A percentile compares a stretch with the other conserved stretches of the same genome.
Conservation (phyloP, 1,140 invertebrate genomes). For the Neotoxoptera formosana region DNA sequence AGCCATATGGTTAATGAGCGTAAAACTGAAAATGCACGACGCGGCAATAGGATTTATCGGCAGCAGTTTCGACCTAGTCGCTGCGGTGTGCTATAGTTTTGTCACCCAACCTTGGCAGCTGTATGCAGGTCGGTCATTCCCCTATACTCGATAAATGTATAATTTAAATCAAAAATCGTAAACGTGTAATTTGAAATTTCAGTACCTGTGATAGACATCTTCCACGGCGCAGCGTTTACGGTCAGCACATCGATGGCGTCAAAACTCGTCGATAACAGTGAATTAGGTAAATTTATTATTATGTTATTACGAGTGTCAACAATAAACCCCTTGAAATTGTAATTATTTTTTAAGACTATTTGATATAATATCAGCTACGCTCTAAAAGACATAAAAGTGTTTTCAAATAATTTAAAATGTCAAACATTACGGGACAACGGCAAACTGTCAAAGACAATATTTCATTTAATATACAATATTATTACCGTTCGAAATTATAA, state of each 20-base stretch:
- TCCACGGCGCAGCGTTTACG: conserved; percentile 59
- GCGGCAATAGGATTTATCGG: conserved; percentile 60
- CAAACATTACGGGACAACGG: background rate
- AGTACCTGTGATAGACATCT: conserved; percentile 60
- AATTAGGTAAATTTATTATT: conserved; percentile 59
- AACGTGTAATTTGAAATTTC: background rate
- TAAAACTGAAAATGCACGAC: conserved; percentile 59
- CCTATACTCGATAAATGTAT: background rate
- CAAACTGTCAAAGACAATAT: background rate
- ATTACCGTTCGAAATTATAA: background rate
- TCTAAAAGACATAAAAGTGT: no score
- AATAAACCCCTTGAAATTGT: background rate
- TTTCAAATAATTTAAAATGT: background rate
- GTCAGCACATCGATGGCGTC: conserved; percentile 59
- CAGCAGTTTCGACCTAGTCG: conserved; percentile 58
- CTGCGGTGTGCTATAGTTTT: conserved; percentile 58
- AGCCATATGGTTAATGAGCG: conserved; percentile 59
- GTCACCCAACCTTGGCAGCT: conserved; percentile 59
- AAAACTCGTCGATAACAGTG: conserved; percentile 59
- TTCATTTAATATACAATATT: background rate
- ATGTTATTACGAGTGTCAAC: background rate
- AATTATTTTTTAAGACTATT: background rate
- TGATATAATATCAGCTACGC: background rate
- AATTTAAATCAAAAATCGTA: background rate
- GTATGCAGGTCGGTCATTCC: conserved; percentile 58